Base-by-base conservation (phyloP, 1,140 invertebrate species). In the Leptonema lineaticorne region DNA sequence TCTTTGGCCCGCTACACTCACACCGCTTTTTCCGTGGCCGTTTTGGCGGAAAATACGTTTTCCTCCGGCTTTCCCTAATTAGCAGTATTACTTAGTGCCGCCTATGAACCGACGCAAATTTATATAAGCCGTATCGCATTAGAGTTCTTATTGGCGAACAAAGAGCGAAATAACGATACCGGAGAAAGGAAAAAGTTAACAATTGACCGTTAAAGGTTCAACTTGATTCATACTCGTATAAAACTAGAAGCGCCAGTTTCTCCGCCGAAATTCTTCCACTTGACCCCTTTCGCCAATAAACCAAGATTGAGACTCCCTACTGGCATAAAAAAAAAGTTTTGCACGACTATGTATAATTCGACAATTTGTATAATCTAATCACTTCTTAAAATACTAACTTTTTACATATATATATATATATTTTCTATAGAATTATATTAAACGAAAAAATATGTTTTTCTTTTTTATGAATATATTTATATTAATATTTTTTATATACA, bases 11-110 rank as follows among this genome's bases (percentile, higher is more conserved):
- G 53, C 29, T 22, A 29, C n/a, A 27, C 56, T 9, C 56, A 30
- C 41, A 18, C 53, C n/a, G 50, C 20, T 9, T 46, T 50, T 18
- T 63, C 18, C 14, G 16, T 11, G 56, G 29, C 67, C 16, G 14
- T 63, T 33, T 29, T 11, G 46, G 58, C 22, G 11, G 24, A 30
- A 30, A 68, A 62, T 53, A 68, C 45, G 18, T 62, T 68, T 45
- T 53, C 58, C 41, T 59, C 37, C 33, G 50, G 67, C 37, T 30
- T 48, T 53, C 50, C 48, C 57, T 68, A 68, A 68, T 68, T 68
- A 68, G 67, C 48, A 30, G 63, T 53, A 64, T 64, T 53, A 50
- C 63, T 50, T 50, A 64, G 59, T 62, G 59, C 33, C 59, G 59
- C 33, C 57, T 59, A 59, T 59, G 57, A 45, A 27, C 22, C 20